Conservation (phyloP, 2,888 invertebrate species). For the Ypsolopha scabrella region DNA sequence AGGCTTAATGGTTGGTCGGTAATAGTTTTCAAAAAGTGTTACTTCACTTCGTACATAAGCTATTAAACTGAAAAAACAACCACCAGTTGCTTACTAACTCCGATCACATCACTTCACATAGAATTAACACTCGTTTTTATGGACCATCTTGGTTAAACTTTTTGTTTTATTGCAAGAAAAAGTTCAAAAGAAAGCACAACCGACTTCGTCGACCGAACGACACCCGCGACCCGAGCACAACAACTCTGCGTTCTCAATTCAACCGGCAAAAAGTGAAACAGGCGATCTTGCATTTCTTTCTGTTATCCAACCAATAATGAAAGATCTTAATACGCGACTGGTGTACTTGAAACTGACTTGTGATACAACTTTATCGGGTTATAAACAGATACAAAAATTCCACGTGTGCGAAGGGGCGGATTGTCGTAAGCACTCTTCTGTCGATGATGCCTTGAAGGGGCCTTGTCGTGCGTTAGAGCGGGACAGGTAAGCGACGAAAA, state of each 20-base stretch:
- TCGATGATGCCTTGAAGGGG: conserved; percentile 1
- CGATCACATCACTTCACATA: conserved; percentile 25
- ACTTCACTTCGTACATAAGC: too few species aligned
- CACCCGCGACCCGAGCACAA: conserved; percentile 44
- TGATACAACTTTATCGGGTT: conserved; percentile 23
- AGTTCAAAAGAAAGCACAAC: conserved; percentile 35
- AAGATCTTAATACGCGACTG: neutral
- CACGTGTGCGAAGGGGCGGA: conserved; percentile 26
- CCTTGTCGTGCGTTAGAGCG: conserved; percentile 14
- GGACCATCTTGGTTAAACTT: conserved; percentile 5
- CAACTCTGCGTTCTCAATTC: conserved; percentile 21
- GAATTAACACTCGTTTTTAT: conserved; percentile 16
- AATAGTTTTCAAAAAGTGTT: too few species aligned
- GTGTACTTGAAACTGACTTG: neutral
- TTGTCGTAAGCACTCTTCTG: conserved; percentile 17
- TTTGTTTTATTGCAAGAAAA: conserved; percentile 18
- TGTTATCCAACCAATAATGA: conserved; percentile 27
- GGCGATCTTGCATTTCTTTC: conserved; percentile 25
- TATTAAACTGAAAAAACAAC: neutral
- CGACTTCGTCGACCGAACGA: conserved; percentile 33
- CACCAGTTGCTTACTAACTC: conserved; percentile 22
- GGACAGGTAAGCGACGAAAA: conserved; percentile 18
- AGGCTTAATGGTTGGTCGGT: too few species aligned
- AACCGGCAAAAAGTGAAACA: conserved; percentile 20
- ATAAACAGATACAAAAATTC: conserved; percentile 28